Percentiles rank a stretch among this genome's conserved stretches.
Evolutionary conservation across 2,797 vertebrate species (phyloP).

Genomic region (Menidia menidia): DNA sequence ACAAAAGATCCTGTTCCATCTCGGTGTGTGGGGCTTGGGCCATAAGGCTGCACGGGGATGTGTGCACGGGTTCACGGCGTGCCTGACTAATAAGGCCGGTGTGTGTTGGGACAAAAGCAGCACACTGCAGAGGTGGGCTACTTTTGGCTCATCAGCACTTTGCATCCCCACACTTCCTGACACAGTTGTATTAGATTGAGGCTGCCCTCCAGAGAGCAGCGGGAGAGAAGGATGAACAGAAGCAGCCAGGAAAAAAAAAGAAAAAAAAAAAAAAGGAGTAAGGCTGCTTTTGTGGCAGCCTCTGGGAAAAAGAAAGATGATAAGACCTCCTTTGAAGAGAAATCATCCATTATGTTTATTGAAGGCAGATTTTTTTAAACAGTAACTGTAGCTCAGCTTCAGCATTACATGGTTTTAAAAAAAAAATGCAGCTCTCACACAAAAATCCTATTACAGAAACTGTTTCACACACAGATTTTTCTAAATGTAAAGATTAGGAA

Average conservation of each 20-base stretch:
- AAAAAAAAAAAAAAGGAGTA: slow-evolving; percentile 25
- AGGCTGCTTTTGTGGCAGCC: slow-evolving; percentile 74
- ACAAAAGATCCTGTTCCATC: slow-evolving; percentile 17
- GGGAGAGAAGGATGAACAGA: slow-evolving; percentile 77
- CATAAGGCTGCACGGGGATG: slow-evolving; percentile 45
- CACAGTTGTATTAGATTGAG: slow-evolving; percentile 85
- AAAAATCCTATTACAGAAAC: slow-evolving; percentile 31
- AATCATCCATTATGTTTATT: slow-evolving; percentile 81
- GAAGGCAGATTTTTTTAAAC: slow-evolving; percentile 66
- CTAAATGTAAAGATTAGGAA: slow-evolving; percentile 59
- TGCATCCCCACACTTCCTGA: slow-evolving; percentile 90
- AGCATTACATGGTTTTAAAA: slow-evolving; percentile 56
- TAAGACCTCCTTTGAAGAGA: slow-evolving; percentile 80
- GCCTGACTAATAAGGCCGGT: slow-evolving; percentile 71
- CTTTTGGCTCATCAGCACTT: slow-evolving; percentile 93
- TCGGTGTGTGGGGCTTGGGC: slow-evolving; percentile 37
- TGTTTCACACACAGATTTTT: slow-evolving; percentile 43
- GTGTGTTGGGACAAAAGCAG: slow-evolving; percentile 64
- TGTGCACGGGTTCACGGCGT: slow-evolving; percentile 52
- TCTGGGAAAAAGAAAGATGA: slow-evolving; percentile 78
- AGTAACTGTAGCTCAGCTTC: slow-evolving; percentile 55
- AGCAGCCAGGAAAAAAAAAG: slow-evolving; percentile 44
- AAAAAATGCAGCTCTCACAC: slow-evolving; percentile 41
- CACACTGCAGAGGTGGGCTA: slow-evolving; percentile 88
- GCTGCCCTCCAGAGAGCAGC: slow-evolving; percentile 77